Evolutionary conservation across 64 coral and sea anemone species (phyloP).

Genomic region (Actinia tenebrosa): DNA sequence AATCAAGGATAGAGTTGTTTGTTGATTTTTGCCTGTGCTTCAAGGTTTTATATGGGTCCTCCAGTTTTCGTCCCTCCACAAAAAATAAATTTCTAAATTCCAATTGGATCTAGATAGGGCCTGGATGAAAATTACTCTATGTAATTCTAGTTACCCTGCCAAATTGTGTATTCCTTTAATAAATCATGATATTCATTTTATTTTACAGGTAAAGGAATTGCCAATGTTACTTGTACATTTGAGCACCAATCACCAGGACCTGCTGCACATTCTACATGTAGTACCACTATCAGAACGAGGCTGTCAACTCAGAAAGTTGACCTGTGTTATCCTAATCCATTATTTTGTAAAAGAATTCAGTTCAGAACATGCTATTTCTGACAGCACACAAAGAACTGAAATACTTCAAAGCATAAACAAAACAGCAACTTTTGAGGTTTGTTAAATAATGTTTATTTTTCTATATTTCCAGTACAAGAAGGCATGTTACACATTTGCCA

Average conservation of each 20-base stretch:
- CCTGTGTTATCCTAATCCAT: slow-evolving; percentile 8
- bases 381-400: background rate
- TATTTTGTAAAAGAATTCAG: slow-evolving; percentile 58
- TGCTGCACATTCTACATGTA: slow-evolving; percentile 56
- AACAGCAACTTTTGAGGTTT: background rate
- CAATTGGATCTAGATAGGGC: too few species aligned
- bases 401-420: background rate
- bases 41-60: too few species aligned
- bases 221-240: slow-evolving; percentile 16
- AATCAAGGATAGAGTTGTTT: too few species aligned
- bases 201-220: background rate
- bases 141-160: too few species aligned
- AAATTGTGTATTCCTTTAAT: too few species aligned
- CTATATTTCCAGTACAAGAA: background rate
- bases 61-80: too few species aligned
- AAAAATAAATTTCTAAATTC: too few species aligned
- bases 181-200: background rate
- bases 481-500: too few species aligned
- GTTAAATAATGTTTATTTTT: background rate
- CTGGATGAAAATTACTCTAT: too few species aligned
- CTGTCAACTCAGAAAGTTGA: slow-evolving; percentile 34
- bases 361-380: background rate
- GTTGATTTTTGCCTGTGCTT: too few species aligned
- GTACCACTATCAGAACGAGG: slow-evolving; percentile 57
- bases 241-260: slow-evolving; percentile 53